A percentile compares a stretch with the other conserved stretches of the same genome.
phyloP scores from a whole-genome alignment of 2,888 invertebrate genomes.

The Scaptomyza polygonia region DNA sequence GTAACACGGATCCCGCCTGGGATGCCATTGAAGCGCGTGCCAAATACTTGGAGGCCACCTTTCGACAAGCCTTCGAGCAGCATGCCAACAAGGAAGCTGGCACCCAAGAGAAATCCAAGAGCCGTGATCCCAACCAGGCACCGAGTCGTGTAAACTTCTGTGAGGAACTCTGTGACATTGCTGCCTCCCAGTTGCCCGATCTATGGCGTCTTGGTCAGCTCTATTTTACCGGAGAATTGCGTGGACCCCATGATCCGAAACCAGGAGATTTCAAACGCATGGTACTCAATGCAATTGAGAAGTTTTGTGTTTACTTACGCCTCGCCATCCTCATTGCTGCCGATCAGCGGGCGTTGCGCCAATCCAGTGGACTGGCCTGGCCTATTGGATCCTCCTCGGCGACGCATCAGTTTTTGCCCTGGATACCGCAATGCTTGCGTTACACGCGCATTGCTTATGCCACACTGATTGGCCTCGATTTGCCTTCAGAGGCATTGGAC shows the following conservation, averaged over 20 bases:
- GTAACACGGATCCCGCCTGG: constrained; percentile 96
- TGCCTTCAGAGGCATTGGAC: constrained; percentile 94
- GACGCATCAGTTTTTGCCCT: constrained; percentile 86
- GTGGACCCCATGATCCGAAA: constrained; percentile 90
- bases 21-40: constrained; percentile 94
- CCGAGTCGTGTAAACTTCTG: constrained; percentile 91
- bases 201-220: constrained; percentile 98
- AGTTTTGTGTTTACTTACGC: constrained; percentile 90
- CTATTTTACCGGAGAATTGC: constrained; percentile 95
- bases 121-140: constrained; percentile 79
- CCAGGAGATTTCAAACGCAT: constrained; percentile 93
- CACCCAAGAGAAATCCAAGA: constrained; percentile 81
- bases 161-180: constrained; percentile 91
- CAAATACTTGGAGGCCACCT: constrained; percentile 88
- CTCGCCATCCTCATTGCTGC: constrained; percentile 89
- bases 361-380: constrained; percentile 81
- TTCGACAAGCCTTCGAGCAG: constrained; percentile 83
- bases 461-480: constrained; percentile 91
- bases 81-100: constrained; percentile 80
- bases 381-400: constrained; percentile 85
- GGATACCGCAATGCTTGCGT: constrained; percentile 92
- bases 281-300: constrained; percentile 90
- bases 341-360: constrained; percentile 84
- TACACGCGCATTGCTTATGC: constrained; percentile 92
- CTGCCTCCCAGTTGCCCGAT: constrained; percentile 92